Percentiles rank a stretch among this genome's conserved stretches.
These are phyloP conservation scores for Paradoxurus hermaphroditus DNA, from an alignment of 2,113 vertebrate genomes.

Conservation along the genomic window DNA sequence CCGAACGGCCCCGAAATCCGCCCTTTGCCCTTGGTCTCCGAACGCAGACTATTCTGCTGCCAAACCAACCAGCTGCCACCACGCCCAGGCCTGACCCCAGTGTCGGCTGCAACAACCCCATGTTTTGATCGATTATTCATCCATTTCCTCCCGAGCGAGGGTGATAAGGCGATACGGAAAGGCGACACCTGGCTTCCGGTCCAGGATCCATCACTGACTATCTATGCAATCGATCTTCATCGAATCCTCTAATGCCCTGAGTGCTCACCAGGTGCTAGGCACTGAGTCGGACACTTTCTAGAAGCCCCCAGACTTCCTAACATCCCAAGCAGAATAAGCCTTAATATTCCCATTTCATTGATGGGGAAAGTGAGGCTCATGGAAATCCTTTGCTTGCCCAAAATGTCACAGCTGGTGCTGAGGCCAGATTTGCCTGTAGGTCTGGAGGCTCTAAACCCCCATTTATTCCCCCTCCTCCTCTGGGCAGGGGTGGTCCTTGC, in stretches of 20 bases:
- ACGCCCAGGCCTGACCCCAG: rapidly evolving
- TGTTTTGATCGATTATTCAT: too few relatives aligned
- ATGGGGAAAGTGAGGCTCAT: neutral
- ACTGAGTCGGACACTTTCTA: neutral
- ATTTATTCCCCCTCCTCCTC: neutral
- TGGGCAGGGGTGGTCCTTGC: rapidly evolving
- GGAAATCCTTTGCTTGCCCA: neutral
- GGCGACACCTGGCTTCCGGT: neutral
- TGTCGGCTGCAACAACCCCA: neutral
- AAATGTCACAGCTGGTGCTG: neutral
- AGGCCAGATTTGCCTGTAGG: neutral
- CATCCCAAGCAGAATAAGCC: neutral
- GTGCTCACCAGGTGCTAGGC: neutral
- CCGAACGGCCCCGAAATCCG: neutral
- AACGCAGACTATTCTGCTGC: neutral
- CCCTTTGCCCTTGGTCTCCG: neutral
- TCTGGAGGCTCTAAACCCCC: neutral
- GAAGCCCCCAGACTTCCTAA: neutral
- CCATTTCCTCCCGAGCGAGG: neutral
- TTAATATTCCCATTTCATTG: neutral
- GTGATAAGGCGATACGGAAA: neutral
- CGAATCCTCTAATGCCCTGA: neutral
- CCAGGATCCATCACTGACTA: neutral
- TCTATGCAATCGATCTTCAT: neutral
- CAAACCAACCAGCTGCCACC: neutral